Conservation (phyloP, 1,140 invertebrate species). For the Mya arenaria region DNA sequence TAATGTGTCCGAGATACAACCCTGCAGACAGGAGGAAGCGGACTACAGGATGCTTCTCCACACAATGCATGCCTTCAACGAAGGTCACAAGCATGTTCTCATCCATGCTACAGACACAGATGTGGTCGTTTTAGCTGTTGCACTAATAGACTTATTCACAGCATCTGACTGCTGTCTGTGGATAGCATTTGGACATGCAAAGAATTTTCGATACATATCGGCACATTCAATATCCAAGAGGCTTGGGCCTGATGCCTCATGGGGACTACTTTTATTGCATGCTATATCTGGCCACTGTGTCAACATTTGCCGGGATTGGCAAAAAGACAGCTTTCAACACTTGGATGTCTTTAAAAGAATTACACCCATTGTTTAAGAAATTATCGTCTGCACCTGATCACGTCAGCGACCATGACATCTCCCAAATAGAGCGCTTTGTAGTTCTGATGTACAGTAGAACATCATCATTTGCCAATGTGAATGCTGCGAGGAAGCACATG, state of each 20-base stretch:
- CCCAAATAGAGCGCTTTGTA: neutral
- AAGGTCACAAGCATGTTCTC: neutral
- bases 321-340: conserved; percentile 29
- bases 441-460: neutral
- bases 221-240: neutral
- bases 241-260: neutral
- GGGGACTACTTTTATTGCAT: conserved; percentile 8
- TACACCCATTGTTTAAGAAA: neutral
- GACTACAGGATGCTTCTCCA: neutral
- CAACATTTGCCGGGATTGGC: conserved; percentile 11
- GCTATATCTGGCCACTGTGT: conserved; percentile 30
- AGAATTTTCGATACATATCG: neutral
- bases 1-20: neutral
- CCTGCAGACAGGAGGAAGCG: neutral
- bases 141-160: neutral
- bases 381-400: neutral
- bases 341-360: neutral
- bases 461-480: neutral
- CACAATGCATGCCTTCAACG: neutral
- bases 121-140: conserved; percentile 5
- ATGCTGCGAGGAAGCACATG: neutral
- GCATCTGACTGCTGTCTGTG: conserved; percentile 12
- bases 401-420: neutral
- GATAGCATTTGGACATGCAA: conserved; percentile 26
- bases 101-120: conserved; percentile 3